Evolutionary conservation across 2,888 invertebrate genomes (phyloP).

Genomic region (Hyalella azteca): DNA sequence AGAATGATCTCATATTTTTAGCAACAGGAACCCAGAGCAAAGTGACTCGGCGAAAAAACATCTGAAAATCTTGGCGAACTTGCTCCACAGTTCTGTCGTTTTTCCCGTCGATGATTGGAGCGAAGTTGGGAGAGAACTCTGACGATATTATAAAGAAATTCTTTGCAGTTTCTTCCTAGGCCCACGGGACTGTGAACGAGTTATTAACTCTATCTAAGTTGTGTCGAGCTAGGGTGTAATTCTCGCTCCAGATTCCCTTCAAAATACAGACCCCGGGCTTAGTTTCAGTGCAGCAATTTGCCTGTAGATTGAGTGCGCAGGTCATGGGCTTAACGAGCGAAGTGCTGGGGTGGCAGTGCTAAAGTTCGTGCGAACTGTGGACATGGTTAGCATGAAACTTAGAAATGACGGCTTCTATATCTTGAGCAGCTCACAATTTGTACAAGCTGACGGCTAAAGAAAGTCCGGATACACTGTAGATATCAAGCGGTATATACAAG

Average conservation of each 20-base stretch:
- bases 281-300: not conserved
- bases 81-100: not conserved
- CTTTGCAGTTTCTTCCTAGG: not conserved
- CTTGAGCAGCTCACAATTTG: too few species aligned
- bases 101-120: not conserved
- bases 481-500: too few species aligned
- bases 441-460: too few species aligned
- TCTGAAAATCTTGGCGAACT: not conserved
- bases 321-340: too few species aligned
- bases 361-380: too few species aligned
- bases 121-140: not conserved
- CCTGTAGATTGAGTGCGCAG: not conserved
- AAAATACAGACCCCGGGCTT: not conserved
- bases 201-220: constrained; percentile 12
- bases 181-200: not conserved
- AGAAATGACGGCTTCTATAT: too few species aligned
- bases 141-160: not conserved
- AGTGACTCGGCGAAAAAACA: not conserved
- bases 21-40: not conserved
- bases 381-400: too few species aligned
- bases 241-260: not conserved
- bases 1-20: too few species aligned
- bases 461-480: too few species aligned
- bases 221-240: not conserved
- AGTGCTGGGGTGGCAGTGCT: too few species aligned